Conservation (phyloP, 2,888 invertebrate genomes). For the Synanthedon formicaeformis region DNA sequence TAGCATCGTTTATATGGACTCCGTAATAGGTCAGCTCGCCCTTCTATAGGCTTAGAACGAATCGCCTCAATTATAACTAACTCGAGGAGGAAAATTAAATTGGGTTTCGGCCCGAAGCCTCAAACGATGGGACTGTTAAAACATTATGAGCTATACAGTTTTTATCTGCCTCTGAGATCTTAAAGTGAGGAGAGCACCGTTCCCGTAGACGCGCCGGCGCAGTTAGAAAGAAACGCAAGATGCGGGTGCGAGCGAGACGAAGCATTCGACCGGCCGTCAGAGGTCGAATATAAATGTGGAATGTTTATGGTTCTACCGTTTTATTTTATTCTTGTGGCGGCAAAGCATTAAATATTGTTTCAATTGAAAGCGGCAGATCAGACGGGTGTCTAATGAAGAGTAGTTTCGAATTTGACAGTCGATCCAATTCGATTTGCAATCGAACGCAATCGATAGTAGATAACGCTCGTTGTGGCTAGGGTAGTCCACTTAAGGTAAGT, state of each 20-base stretch:
- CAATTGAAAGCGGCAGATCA: constrained; percentile 67
- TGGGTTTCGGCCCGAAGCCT: constrained; percentile 37
- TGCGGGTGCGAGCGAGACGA: constrained; percentile 26
- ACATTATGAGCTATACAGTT: constrained; percentile 64
- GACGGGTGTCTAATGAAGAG: constrained; percentile 59
- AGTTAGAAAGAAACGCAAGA: constrained; percentile 39
- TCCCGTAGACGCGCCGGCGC: constrained; percentile 61
- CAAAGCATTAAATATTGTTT: constrained; percentile 68
- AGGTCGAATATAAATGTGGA: constrained; percentile 70
- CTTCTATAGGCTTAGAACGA: constrained; percentile 49
- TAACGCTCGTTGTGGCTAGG: constrained; percentile 30
- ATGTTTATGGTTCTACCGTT: constrained; percentile 71
- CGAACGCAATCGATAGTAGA: constrained; percentile 5
- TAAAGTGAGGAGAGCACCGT: constrained; percentile 33
- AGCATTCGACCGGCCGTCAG: constrained; percentile 45
- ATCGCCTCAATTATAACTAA: constrained; percentile 60
- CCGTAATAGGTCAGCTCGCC: constrained; percentile 28
- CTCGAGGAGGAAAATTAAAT: constrained; percentile 60
- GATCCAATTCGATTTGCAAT: constrained; percentile 57
- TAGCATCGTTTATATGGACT: constrained; percentile 42
- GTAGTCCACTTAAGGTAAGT: neutral
- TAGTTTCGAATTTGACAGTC: constrained; percentile 49
- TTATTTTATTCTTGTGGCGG: constrained; percentile 64
- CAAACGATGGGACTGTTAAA: constrained; percentile 59
- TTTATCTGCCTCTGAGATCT: constrained; percentile 60